Conservation (phyloP, 2,113 vertebrate species). For the Odontesthes bonariensis region DNA sequence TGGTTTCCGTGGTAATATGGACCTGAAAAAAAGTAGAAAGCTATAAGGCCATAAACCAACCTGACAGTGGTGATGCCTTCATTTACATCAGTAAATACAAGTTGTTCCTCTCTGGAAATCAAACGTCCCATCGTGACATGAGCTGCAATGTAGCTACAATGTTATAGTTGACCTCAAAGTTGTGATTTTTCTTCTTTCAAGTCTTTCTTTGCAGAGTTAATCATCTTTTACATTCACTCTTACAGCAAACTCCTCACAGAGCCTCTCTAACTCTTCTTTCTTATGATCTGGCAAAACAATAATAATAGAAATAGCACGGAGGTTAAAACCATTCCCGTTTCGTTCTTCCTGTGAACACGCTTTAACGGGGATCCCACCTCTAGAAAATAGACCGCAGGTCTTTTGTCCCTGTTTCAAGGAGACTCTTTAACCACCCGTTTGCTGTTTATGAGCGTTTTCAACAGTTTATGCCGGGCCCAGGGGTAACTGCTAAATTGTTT, state of each 20-base stretch:
- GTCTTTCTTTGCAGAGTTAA: no score
- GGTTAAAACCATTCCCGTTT: background rate
- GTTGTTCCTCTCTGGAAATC: no score
- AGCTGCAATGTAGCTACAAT: background rate
- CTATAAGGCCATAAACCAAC: background rate
- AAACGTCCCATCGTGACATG: background rate
- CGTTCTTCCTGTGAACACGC: background rate
- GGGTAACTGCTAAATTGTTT: background rate
- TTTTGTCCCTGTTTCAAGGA: background rate
- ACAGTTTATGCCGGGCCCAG: background rate
- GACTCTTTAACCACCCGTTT: background rate
- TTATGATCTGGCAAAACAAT: background rate
- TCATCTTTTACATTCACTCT: no score
- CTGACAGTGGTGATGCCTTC: background rate
- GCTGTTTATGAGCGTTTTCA: background rate
- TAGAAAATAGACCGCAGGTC: background rate
- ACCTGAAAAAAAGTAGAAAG: constrained; percentile 73
- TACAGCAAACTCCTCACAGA: no score
- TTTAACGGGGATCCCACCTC: background rate
- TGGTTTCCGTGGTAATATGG: constrained; percentile 93
- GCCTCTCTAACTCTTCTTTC: no score
- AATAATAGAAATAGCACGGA: no score
- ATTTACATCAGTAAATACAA: background rate
- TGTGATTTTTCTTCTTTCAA: no score
- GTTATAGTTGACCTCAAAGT: no score